Conservation (phyloP, 23 tunicate genomes). For the Styela plicata region DNA sequence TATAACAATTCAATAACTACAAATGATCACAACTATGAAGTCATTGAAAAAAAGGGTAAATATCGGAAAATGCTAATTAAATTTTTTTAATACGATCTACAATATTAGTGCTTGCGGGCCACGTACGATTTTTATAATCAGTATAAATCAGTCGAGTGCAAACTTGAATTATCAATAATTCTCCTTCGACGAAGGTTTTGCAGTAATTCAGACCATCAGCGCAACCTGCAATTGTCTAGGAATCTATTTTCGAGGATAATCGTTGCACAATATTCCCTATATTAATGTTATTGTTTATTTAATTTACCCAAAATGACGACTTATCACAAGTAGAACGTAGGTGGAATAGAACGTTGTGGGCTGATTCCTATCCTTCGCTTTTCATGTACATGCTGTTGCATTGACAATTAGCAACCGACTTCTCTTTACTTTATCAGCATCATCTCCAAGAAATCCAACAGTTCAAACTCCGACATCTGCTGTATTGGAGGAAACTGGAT, state of each 20-base stretch:
- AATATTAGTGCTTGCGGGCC: not conserved
- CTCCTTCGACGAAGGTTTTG: too few species aligned
- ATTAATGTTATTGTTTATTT: too few species aligned
- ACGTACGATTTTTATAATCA: too few species aligned
- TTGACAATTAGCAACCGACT: too few species aligned
- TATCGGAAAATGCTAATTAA: not conserved
- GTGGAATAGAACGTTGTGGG: not conserved
- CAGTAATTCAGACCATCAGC: too few species aligned
- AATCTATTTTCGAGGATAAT: too few species aligned
- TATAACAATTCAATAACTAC: not conserved
- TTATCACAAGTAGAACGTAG: not conserved
- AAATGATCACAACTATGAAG: not conserved
- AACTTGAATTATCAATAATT: too few species aligned
- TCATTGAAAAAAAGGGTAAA: not conserved
- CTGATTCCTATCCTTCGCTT: too few species aligned
- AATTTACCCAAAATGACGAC: not conserved
- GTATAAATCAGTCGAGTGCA: not conserved
- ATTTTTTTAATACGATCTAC: not conserved
- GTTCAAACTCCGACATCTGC: not conserved
- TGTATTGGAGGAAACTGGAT: not conserved
- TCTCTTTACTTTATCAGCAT: not conserved
- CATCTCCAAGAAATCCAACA: not conserved
- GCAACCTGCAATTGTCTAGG: too few species aligned
- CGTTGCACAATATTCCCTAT: too few species aligned
- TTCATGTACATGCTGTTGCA: not conserved